Base-by-base conservation (phyloP, 2,113 vertebrate genomes). In the Notothenia rossii region DNA sequence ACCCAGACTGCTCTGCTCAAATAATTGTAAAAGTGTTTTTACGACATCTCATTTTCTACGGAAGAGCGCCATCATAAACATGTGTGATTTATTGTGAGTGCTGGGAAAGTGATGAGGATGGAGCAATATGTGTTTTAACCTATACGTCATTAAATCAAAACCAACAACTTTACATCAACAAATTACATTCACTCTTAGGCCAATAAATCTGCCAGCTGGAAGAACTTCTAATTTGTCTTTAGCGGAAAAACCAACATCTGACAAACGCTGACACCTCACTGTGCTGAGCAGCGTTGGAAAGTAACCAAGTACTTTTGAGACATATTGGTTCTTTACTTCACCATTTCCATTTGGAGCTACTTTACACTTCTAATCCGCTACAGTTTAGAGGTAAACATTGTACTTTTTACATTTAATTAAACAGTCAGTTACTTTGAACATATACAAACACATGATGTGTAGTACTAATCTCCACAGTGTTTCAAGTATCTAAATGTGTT, bases 151-250 rank as follows among this genome's bases (percentile, higher is more conserved):
- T 75, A 68, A 65, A 68, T 43, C 15, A 49, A 66, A 29, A 71
- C 48, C 11, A 43, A 51, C 40, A 22, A 22, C 3, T 64, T 25
- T 25, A 25, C 59, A n/a, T 49, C 25, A 25, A 25, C 25, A 25
- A 68, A 65, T 74, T 40, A 33, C 36, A 73, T 17, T 25, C 50
- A 33, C 29, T 69, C 33, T 45, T 1, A 7, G 43, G 40, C 48
- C 62, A 15, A 13, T 71, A 45, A 46, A 40, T 75, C 59, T n/a
- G 50, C 59, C 59, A 3, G 64, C 20, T 22, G 12, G 45, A 11
- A 49, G 55, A 60, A 49, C 22, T 0, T 59, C 77, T 51, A 69
- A 67, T 60, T 49, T 67, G 63, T 74, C 82, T 20, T 77, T 61
- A 75, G 29, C 0, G 2, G 22, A 45, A 8, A 75, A 70, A 56